Evolutionary conservation across 2,113 vertebrate genomes (phyloP).

Genomic region (Hippolais icterina): DNA sequence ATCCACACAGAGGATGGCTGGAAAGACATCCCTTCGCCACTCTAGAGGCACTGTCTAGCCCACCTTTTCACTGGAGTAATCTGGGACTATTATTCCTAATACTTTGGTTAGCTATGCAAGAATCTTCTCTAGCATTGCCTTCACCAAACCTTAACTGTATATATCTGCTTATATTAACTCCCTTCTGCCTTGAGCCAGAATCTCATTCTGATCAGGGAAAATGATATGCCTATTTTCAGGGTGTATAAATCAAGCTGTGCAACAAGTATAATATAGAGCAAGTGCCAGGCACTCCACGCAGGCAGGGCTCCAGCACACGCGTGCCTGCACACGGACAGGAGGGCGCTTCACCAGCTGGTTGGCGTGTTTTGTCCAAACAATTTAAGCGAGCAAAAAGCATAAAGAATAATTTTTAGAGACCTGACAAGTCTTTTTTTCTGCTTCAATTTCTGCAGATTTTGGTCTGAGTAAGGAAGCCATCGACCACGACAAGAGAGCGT

Average conservation of each 20-base stretch:
- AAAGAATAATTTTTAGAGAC: background rate
- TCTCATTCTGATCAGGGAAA: background rate
- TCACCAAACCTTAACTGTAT: background rate
- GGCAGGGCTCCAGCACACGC: background rate
- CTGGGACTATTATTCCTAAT: background rate
- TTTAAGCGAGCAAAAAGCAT: background rate
- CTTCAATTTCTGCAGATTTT: slow-evolving; percentile 80
- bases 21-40: background rate
- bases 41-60: background rate
- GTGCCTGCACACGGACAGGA: accelerated
- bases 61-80: background rate
- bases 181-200: background rate
- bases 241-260: no score
- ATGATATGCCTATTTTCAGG: accelerated
- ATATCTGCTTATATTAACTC: background rate
- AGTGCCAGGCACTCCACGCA: accelerated
- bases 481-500: slow-evolving; percentile 92
- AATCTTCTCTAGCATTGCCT: background rate
- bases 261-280: no score
- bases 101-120: background rate
- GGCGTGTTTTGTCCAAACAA: background rate
- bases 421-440: background rate
- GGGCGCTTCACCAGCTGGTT: background rate
- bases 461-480: slow-evolving; percentile 96
- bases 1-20: background rate